Evolutionary conservation across 2,888 invertebrate genomes (phyloP), one percentile per base, ranked within the genome.

Genomic region (Hemithea aestivaria): DNA sequence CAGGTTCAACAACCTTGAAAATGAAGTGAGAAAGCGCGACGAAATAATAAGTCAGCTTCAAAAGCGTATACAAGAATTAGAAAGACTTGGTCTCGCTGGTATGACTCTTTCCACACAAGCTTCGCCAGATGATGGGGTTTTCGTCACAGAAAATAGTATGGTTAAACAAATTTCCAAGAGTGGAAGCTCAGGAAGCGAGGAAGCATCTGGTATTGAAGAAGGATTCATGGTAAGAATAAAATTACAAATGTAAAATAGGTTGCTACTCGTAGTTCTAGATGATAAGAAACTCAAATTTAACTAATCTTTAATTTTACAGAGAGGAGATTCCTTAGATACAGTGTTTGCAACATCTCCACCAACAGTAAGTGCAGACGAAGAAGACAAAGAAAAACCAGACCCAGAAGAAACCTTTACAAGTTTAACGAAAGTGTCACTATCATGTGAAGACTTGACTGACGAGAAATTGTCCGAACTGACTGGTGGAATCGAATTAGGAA

Each of bases 31-130:
- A 20, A 91, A 91, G 59, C 89, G 95, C 22, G 95, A 96, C 66
- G 93, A 93, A 62, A 91, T 95, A 42, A 96, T 96, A 57, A 89
- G 89, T 33, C 92, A 94, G 66, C 88, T 96, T 24, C 94, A 93
- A 68, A 88, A 89, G 53, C 88, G 94, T 59, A 93, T 93, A 58
- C 89, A 90, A 68, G 91, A 93, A 64, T 66, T 94, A 53, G 92
- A 93, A 65, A 76, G 69, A 35, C 45, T 79, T 26, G 84, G 84
- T 1, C 45, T 78, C 10, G 36, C 68, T 10, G 58, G 66, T 1
- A 29, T 49, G 7, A 62, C 44, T 49, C 55, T 59, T 4, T 33
- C 51, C 12, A 34, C 42, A 9, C 57, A 58, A 27, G 47, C 46
- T 16, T 34, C 45, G n/a, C 56, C 54, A 21, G 48, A 44, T 27